phyloP scores from a whole-genome alignment of 2,797 vertebrate genomes.

The Eulemur mongoz region DNA sequence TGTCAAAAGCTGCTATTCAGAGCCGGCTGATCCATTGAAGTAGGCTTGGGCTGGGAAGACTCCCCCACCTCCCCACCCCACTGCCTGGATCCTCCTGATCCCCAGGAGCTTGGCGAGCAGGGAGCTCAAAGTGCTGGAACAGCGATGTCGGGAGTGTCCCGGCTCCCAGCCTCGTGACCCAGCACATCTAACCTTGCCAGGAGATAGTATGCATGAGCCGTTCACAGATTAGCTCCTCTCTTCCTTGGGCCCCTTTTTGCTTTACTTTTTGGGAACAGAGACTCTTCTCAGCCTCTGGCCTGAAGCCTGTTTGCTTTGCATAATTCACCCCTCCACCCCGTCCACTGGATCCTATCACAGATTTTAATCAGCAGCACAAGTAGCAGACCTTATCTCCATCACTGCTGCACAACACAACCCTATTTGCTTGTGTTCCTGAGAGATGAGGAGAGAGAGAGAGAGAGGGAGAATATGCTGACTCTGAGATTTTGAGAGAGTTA shows the following conservation, averaged over 20 bases:
- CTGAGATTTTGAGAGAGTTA: neutral
- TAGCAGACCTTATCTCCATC: neutral
- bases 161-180: neutral
- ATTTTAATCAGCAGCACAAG: neutral
- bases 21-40: conserved; percentile 67
- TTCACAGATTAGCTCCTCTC: neutral
- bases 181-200: neutral
- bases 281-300: neutral
- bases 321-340: no score
- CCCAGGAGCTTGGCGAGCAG: neutral
- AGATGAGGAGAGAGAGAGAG: neutral
- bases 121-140: neutral
- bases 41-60: conserved; percentile 51
- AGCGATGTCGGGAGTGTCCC: neutral
- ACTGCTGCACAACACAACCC: neutral
- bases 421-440: neutral
- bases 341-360: neutral
- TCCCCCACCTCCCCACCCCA: neutral
- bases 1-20: conserved; percentile 79
- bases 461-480: neutral
- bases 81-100: neutral
- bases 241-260: neutral
- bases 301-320: neutral
- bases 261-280: neutral
- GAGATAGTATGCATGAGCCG: neutral